These are phyloP conservation scores for Sabatieria punctata DNA, from an alignment of 2,888 invertebrate genomes.

Conservation along the genomic window DNA sequence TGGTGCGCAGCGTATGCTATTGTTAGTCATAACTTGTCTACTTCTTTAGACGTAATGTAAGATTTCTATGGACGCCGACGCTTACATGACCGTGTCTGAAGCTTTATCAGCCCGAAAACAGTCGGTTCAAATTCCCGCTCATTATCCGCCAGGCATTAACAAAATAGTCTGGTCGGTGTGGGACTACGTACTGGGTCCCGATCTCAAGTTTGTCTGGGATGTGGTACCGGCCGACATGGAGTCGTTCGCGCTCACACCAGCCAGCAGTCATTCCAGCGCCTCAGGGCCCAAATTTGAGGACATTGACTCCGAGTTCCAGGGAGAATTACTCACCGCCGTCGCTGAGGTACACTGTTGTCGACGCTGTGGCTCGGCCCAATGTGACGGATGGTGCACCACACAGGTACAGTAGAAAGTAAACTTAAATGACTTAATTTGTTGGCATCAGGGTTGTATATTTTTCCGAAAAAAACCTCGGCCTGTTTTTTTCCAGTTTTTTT, in stretches of 20 bases:
- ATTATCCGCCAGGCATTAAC: not conserved
- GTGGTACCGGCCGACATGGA: constrained; percentile 2
- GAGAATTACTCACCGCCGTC: not conserved
- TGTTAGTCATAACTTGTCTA: too few species aligned
- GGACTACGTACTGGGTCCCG: constrained; percentile 6
- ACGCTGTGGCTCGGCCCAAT: not conserved
- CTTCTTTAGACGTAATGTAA: too few species aligned
- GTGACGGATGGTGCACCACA: not conserved
- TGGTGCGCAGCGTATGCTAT: too few species aligned
- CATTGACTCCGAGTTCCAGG: not conserved
- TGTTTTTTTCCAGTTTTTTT: too few species aligned
- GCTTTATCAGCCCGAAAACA: not conserved
- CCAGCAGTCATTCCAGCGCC: not conserved
- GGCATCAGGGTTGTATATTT: too few species aligned
- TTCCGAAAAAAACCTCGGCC: too few species aligned
- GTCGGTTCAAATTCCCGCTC: not conserved
- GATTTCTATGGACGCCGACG: constrained; percentile 8
- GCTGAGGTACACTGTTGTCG: not conserved
- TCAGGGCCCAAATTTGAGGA: not conserved
- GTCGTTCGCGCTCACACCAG: too few species aligned
- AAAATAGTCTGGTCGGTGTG: constrained; percentile 7
- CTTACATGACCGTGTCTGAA: not conserved
- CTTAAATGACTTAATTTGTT: not conserved
- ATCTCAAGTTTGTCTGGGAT: constrained; percentile 7
- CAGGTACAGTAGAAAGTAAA: not conserved